phyloP scores from a whole-genome alignment of 2,888 invertebrate species.

The Heliconius sara region DNA sequence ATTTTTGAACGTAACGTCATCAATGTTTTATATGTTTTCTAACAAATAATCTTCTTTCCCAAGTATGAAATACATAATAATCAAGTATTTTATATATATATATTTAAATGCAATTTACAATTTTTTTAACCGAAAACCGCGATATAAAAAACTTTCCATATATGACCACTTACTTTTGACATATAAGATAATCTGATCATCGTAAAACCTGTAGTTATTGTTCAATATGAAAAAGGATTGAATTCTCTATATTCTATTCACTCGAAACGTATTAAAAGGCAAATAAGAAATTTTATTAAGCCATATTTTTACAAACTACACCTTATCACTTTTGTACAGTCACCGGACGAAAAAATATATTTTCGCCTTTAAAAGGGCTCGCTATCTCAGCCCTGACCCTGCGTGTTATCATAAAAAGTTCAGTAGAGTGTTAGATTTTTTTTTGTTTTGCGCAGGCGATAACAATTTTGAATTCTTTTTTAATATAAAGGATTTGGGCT shows the following conservation, averaged over 20 bases:
- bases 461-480: conserved; percentile 47
- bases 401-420: conserved; percentile 53
- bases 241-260: not conserved
- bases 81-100: no score
- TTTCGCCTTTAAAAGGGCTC: conserved; percentile 48
- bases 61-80: no score
- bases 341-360: conserved; percentile 46
- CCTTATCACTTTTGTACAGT: conserved; percentile 47
- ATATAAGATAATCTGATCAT: not conserved
- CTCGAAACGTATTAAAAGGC: not conserved
- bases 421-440: conserved; percentile 43
- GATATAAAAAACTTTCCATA: not conserved
- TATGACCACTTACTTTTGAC: no score
- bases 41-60: no score
- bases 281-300: conserved; percentile 1
- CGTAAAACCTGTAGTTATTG: not conserved
- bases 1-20: no score
- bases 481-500: conserved; percentile 4
- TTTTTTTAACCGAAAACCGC: not conserved
- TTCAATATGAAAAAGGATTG: not conserved
- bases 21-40: no score
- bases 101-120: not conserved
- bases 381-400: conserved; percentile 56
- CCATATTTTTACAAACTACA: conserved; percentile 27
- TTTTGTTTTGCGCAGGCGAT: conserved; percentile 50